phyloP scores from a whole-genome alignment of 2,113 vertebrate genomes.

The Malurus melanocephalus region DNA sequence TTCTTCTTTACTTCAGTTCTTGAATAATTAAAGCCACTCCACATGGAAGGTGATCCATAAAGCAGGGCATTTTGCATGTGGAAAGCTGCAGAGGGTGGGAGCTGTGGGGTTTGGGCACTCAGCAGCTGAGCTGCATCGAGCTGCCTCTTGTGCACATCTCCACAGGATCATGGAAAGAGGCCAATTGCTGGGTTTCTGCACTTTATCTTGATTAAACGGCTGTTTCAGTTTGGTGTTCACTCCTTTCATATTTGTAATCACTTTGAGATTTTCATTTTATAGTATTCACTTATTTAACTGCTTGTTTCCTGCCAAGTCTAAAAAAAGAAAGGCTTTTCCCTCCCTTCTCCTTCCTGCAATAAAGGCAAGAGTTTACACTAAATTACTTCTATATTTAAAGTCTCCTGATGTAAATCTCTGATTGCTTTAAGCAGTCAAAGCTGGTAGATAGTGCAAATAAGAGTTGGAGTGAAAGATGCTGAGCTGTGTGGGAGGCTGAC shows the following conservation, averaged over 20 bases:
- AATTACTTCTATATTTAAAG: slow-evolving; percentile 40
- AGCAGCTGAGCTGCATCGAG: not conserved
- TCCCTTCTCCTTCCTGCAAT: slow-evolving; percentile 14
- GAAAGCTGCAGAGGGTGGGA: not conserved
- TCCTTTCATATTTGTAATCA: slow-evolving; percentile 39
- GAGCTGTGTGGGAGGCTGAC: not conserved
- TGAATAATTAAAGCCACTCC: slow-evolving; percentile 52
- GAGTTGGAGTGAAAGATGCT: not conserved
- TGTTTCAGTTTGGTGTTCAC: slow-evolving; percentile 20
- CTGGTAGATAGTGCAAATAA: not conserved
- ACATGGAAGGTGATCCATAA: slow-evolving; percentile 34
- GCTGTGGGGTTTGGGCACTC: not conserved
- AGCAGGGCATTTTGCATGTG: slow-evolving; percentile 28
- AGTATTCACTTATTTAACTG: slow-evolving; percentile 45
- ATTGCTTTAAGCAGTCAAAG: not conserved
- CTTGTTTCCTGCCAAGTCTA: slow-evolving; percentile 49
- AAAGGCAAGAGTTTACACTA: slow-evolving; percentile 26
- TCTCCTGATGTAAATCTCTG: slow-evolving; percentile 1
- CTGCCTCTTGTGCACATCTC: not conserved
- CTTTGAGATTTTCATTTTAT: slow-evolving; percentile 46
- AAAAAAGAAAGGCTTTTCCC: slow-evolving; percentile 39
- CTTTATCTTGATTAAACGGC: slow-evolving; percentile 41
- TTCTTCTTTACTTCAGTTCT: slow-evolving; percentile 60
- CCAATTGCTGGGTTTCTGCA: slow-evolving; percentile 17
- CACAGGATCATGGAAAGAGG: slow-evolving; percentile 20